Conservation (phyloP, 1,140 invertebrate genomes). For the Philopotamus ludificatus region DNA sequence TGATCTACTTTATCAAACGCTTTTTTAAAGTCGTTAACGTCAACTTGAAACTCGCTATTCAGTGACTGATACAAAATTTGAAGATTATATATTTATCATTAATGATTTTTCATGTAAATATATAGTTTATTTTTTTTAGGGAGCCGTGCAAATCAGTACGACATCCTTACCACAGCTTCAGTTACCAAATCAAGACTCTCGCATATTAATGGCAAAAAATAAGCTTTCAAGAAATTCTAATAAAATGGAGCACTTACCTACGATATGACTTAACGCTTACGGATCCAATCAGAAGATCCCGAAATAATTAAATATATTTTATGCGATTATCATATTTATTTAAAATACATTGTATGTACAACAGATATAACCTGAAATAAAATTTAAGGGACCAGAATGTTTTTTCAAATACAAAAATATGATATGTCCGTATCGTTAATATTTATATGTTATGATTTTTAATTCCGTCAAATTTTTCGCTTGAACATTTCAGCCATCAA, state of each 20-base stretch:
- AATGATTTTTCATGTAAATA: constrained; percentile 8
- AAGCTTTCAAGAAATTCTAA: constrained; percentile 56
- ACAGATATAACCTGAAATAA: not conserved
- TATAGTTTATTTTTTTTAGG: constrained; percentile 47
- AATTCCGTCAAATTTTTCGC: too few species aligned
- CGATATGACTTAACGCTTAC: constrained; percentile 61
- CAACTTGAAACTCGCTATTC: too few species aligned
- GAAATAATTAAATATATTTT: constrained; percentile 25
- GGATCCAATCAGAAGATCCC: constrained; percentile 33
- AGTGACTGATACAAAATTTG: too few species aligned
- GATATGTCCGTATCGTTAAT: not conserved
- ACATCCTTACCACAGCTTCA: constrained; percentile 66
- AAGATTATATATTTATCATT: too few species aligned
- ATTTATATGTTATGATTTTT: not conserved
- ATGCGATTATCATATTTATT: constrained; percentile 10
- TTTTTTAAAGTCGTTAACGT: too few species aligned
- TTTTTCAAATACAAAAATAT: not conserved
- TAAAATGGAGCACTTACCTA: constrained; percentile 67
- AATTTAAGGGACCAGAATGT: not conserved
- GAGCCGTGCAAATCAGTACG: constrained; percentile 53
- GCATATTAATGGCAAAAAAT: constrained; percentile 50
- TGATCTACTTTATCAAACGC: too few species aligned
- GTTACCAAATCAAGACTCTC: constrained; percentile 53
- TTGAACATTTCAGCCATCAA: too few species aligned
- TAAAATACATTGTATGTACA: not conserved